Conservation (phyloP, 2,797 vertebrate genomes). For the Pelochelys cantorii region DNA sequence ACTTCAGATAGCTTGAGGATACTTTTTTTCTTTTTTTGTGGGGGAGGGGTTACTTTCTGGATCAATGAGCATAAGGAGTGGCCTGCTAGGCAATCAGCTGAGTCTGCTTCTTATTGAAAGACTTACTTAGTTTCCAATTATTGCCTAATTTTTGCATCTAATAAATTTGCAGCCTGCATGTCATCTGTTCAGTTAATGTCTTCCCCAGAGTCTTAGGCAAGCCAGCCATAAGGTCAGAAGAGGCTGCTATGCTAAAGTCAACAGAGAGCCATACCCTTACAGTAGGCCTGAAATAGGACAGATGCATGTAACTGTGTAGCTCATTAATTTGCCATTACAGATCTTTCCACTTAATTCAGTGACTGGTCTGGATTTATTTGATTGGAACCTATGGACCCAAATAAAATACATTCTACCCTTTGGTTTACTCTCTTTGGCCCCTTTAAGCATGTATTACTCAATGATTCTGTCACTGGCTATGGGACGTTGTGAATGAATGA, state of each 20-base stretch:
- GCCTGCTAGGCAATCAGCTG: not conserved
- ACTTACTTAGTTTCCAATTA: not conserved
- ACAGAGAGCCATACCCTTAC: rapidly evolving
- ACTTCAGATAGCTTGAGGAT: not conserved
- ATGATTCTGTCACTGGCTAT: not conserved
- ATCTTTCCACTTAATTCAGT: not conserved
- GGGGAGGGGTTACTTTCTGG: not conserved
- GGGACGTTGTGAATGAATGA: not conserved
- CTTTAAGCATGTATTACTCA: not conserved
- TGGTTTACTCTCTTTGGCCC: not conserved
- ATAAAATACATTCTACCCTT: not conserved
- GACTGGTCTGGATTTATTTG: rapidly evolving
- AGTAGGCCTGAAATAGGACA: not conserved
- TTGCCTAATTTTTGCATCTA: not conserved
- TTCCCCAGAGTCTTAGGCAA: not conserved
- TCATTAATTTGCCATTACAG: not conserved
- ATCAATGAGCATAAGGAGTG: not conserved
- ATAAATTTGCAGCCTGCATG: not conserved
- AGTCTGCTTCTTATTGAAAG: not conserved
- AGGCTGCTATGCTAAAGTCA: not conserved
- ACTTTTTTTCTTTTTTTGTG: not conserved
- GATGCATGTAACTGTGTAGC: not conserved
- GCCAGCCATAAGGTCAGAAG: not conserved
- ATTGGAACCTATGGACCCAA: not conserved
- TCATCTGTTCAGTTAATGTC: not conserved